Conservation (phyloP, 2,113 vertebrate genomes). For the Sylvietta virens region DNA sequence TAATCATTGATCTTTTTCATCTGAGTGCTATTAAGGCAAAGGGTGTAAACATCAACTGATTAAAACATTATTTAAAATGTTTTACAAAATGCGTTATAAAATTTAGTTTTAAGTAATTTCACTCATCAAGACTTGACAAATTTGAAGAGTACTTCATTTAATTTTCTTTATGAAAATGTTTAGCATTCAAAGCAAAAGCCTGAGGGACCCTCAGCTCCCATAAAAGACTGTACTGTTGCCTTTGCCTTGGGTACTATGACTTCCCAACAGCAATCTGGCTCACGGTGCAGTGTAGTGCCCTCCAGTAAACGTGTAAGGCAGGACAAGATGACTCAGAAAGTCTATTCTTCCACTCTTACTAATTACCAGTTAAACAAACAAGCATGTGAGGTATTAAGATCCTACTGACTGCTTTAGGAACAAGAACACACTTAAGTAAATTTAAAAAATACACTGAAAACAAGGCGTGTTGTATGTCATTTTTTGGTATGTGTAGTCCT, state of each 20-base stretch:
- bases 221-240: neutral
- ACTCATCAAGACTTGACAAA: constrained; percentile 64
- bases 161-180: constrained; percentile 57
- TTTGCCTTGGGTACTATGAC: neutral
- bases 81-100: constrained; percentile 47
- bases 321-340: neutral
- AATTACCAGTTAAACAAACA: neutral
- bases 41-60: constrained; percentile 57
- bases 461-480: neutral
- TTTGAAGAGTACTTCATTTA: constrained; percentile 56
- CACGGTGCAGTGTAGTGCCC: neutral
- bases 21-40: constrained; percentile 65
- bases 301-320: neutral
- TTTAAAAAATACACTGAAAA: neutral
- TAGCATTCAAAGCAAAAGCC: constrained; percentile 20
- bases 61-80: constrained; percentile 67
- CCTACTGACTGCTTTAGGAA: neutral
- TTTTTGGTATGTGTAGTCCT: neutral
- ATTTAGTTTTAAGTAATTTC: constrained; percentile 63
- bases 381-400: neutral
- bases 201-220: neutral
- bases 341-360: neutral
- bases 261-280: neutral
- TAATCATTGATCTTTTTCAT: constrained; percentile 66
- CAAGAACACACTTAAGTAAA: neutral